These are phyloP conservation scores for Aldabrachelys gigantea DNA, from an alignment of 2,113 vertebrate species.

Conservation along the genomic window DNA sequence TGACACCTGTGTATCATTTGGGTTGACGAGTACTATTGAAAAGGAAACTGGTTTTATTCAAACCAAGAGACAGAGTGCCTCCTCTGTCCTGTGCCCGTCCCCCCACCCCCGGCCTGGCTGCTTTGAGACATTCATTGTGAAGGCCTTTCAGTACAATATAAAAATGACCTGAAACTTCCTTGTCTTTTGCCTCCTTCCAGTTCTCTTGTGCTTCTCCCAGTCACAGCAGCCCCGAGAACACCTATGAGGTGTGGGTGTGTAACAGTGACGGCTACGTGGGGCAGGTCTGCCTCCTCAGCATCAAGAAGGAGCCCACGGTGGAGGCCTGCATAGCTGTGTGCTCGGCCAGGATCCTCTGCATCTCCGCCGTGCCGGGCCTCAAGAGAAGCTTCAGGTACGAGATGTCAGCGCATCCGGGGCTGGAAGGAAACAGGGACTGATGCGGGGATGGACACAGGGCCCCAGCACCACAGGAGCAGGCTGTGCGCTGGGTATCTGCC, in stretches of 20 bases:
- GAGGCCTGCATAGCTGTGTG: conserved; percentile 98
- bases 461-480: too few relatives aligned
- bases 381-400: conserved; percentile 77
- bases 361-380: conserved; percentile 94
- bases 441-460: too few relatives aligned
- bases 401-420: not conserved
- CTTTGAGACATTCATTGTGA: fast-evolving
- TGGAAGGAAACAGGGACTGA: not conserved
- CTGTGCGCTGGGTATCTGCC: too few relatives aligned
- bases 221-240: conserved; percentile 90
- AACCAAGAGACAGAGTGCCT: not conserved
- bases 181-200: conserved; percentile 67
- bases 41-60: not conserved
- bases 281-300: conserved; percentile 96
- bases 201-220: conserved; percentile 98
- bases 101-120: too few relatives aligned
- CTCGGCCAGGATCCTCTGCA: conserved; percentile 96
- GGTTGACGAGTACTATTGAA: not conserved
- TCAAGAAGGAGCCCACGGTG: conserved; percentile 93
- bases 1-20: not conserved
- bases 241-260: conserved; percentile 97
- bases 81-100: not conserved
- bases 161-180: not conserved
- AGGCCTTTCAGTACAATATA: not conserved
- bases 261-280: conserved; percentile 98